phyloP scores from a whole-genome alignment of 2,113 vertebrate species.

The Dermatemys mawii region DNA sequence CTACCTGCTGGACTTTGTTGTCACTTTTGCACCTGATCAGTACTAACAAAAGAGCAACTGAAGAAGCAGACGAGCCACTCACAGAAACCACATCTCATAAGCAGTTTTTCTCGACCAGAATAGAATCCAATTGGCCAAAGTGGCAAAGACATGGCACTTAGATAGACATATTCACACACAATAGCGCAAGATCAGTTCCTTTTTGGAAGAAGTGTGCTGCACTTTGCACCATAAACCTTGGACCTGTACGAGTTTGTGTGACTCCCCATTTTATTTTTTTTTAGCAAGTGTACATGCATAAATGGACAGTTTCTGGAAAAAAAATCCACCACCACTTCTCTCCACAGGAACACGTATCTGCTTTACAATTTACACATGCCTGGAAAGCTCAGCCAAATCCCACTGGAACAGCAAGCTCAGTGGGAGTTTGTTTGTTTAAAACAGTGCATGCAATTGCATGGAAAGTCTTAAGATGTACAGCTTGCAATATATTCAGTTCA shows the following conservation, averaged over 20 bases:
- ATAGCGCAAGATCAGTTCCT: background rate
- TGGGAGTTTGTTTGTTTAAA: slow-evolving; percentile 69
- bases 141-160: background rate
- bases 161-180: background rate
- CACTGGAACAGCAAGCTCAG: slow-evolving; percentile 59
- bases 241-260: background rate
- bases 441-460: slow-evolving; percentile 40
- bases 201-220: background rate
- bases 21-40: slow-evolving; percentile 1
- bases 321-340: background rate
- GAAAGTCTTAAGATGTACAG: slow-evolving; percentile 44
- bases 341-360: background rate
- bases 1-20: slow-evolving; percentile 19
- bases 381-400: slow-evolving; percentile 64
- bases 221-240: background rate
- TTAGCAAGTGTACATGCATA: background rate
- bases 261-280: background rate
- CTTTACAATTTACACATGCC: slow-evolving; percentile 56
- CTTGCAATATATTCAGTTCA: slow-evolving; percentile 47
- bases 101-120: background rate
- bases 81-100: slow-evolving; percentile 52
- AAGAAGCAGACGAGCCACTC: background rate
- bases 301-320: background rate
- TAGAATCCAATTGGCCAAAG: background rate
- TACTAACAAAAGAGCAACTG: background rate